These are phyloP conservation scores for Rousettus madagascariensis DNA, from an alignment of 2,797 vertebrate genomes.

Conservation along the genomic window DNA sequence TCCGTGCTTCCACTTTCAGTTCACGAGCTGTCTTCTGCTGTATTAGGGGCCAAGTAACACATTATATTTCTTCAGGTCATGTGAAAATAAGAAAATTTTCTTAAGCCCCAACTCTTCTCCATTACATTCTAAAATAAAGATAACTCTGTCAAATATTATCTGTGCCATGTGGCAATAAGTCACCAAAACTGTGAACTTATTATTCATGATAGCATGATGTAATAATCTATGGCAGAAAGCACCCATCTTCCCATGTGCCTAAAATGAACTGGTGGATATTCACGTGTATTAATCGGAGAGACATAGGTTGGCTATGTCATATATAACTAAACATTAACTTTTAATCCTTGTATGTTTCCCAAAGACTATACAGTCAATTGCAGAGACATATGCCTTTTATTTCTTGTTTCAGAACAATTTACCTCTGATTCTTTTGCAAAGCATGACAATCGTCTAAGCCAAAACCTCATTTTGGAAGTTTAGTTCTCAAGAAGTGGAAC, in stretches of 20 bases:
- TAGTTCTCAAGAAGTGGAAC: neutral
- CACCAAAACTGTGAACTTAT: neutral
- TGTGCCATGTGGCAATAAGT: neutral
- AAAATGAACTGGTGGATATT: neutral
- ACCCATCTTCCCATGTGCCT: neutral
- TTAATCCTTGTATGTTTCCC: neutral
- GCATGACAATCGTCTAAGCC: neutral
- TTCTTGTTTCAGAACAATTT: neutral
- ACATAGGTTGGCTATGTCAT: neutral
- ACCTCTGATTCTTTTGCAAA: neutral
- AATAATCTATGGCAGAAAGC: neutral
- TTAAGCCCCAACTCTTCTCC: neutral
- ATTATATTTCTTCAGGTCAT: neutral
- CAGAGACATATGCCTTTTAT: neutral
- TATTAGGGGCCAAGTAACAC: neutral
- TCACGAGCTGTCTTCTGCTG: neutral
- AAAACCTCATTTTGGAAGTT: neutral
- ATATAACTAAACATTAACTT: neutral
- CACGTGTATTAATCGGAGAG: neutral
- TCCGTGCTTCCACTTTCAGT: neutral
- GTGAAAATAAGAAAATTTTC: slow-evolving; percentile 21
- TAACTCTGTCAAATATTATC: neutral
- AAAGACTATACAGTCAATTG: neutral
- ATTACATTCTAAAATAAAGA: neutral
- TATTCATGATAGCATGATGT: neutral